Evolutionary conservation across 2,113 vertebrate species (phyloP), one percentile per base, ranked within the genome.

Genomic region (Synchiropus splendidus): DNA sequence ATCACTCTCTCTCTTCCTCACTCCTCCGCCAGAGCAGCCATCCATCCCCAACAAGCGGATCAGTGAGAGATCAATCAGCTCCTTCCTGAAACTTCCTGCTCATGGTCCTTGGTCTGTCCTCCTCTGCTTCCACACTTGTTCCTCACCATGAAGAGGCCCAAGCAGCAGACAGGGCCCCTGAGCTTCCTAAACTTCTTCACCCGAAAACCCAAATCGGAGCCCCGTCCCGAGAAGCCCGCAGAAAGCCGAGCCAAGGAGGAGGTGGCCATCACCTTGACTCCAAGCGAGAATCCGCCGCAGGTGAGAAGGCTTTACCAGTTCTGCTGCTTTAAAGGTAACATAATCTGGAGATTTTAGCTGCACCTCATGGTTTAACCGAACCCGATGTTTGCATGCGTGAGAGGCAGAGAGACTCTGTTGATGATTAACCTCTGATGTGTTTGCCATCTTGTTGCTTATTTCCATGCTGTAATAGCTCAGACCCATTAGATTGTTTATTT

Each of bases 101-200:
- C 73, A 83, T 83, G 81, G 68, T 78, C 50, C 39, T 72, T 66
- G 70, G 59, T 56, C 64, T 61, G 60, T 13, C 38, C 36, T 60
- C 54, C 61, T 66, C 71, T 41, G 65, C 64, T 55, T 51, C 74
- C 67, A 56, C 58, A 49, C 46, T 52, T 10, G 38, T 58, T 58
- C 58, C 57, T 48, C 36, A 61, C 54, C 76, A 89, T 89, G 89
- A 89, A 86, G 74, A 81, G 39, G 67, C 84, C 87, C 70, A 70
- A 75, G 5, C 66, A 70, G 48, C 78, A 74, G 67, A 80, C 82
- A 9, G 81, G 84, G 2, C 58, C 78, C 18, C 75, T 86, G 39
- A 65, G 70, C 61, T 85, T 88, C 15, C 77, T 89, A 36, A 85
- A 78, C 70, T 87, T 84, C 75, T 86, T 88, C 49, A 72, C 80